Conservation (phyloP, 1,140 invertebrate genomes). For the Papilio helenus region DNA sequence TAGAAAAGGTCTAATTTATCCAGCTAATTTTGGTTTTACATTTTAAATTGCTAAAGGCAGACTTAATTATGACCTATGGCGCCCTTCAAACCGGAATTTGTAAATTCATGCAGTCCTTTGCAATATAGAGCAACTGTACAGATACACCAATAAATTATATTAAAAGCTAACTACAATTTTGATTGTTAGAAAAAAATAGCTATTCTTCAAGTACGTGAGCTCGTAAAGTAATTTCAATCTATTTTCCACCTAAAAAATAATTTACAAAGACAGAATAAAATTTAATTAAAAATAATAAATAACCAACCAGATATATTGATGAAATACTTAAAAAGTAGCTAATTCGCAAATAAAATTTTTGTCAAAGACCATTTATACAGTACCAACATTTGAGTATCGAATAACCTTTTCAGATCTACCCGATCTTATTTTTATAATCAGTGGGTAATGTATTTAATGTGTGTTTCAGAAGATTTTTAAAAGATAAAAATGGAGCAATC, state of each 20-base stretch:
- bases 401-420: not conserved
- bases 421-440: not conserved
- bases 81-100: constrained; percentile 7
- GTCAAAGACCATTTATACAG: too few relatives aligned
- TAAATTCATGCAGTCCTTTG: not conserved
- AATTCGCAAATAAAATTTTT: too few relatives aligned
- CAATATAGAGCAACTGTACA: too few relatives aligned
- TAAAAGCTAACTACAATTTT: too few relatives aligned
- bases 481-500: constrained; percentile 58
- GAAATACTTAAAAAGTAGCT: too few relatives aligned
- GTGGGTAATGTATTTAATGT: not conserved
- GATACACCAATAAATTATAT: too few relatives aligned
- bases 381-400: not conserved
- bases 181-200: too few relatives aligned
- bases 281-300: not conserved
- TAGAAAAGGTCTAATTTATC: not conserved
- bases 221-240: too few relatives aligned
- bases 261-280: too few relatives aligned
- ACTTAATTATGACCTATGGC: not conserved
- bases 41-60: not conserved
- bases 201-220: too few relatives aligned
- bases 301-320: not conserved
- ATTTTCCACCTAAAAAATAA: too few relatives aligned
- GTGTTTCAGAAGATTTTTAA: constrained; percentile 35
- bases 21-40: not conserved